These are phyloP conservation scores for Upupa epops DNA, from an alignment of 2,113 vertebrate genomes.

Conservation along the genomic window DNA sequence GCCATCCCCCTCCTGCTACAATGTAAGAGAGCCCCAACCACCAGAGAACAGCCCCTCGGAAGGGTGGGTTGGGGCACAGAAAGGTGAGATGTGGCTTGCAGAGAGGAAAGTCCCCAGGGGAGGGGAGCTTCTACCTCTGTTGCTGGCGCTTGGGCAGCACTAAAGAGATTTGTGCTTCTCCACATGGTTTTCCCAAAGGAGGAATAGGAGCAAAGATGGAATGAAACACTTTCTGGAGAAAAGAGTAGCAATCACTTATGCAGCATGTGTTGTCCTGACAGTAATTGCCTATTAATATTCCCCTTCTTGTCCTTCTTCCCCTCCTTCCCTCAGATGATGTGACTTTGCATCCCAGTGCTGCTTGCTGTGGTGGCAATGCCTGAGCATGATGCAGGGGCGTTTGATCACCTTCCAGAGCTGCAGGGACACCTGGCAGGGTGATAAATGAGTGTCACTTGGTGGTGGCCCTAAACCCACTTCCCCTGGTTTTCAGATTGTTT, in stretches of 20 bases:
- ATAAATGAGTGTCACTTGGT: fast-evolving
- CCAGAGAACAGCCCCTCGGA: not conserved
- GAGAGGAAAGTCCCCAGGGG: not conserved
- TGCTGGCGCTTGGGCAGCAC: not conserved
- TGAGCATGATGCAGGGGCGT: not conserved
- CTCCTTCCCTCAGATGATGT: not conserved
- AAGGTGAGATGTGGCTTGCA: not conserved
- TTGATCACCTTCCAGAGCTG: not conserved
- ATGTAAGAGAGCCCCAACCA: fast-evolving
- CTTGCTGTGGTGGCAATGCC: not conserved
- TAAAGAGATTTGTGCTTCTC: not conserved
- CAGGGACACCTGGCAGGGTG: fast-evolving
- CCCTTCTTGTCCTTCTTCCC: not conserved
- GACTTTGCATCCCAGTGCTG: not conserved
- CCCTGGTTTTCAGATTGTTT: not conserved
- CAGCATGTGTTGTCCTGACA: not conserved
- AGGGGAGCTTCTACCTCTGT: not conserved
- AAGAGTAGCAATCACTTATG: not conserved
- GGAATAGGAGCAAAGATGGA: not conserved
- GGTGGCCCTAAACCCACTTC: not conserved
- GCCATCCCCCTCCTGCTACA: fast-evolving
- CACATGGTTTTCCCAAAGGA: not conserved
- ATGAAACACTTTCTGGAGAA: not conserved
- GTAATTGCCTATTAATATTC: not conserved
- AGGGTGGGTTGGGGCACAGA: fast-evolving